Evolutionary conservation across 2,797 vertebrate genomes (phyloP).

Genomic region (Artibeus jamaicensis): DNA sequence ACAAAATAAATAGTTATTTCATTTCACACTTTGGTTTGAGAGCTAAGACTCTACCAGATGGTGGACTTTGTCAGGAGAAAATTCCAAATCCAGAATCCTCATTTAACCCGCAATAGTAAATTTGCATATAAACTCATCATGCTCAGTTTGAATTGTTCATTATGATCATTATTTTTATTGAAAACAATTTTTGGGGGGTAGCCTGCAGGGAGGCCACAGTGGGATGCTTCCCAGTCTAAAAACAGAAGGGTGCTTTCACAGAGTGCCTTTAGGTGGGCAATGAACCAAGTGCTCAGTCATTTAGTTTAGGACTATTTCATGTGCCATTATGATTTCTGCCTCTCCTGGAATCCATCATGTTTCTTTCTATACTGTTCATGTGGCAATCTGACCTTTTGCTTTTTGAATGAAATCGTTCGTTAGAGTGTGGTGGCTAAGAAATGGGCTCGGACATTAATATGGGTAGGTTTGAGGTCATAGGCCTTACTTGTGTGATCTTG

Average conservation of each 20-base stretch:
- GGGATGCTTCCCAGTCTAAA: slow-evolving; percentile 40
- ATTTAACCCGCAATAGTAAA: slow-evolving; percentile 33
- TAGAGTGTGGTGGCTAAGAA: not conserved
- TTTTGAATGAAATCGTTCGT: not conserved
- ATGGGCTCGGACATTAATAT: not conserved
- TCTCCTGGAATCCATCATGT: slow-evolving; percentile 36
- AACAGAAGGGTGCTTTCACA: slow-evolving; percentile 46
- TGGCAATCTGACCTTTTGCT: not conserved
- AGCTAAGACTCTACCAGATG: slow-evolving; percentile 26
- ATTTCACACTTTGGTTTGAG: slow-evolving; percentile 36
- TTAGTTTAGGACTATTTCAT: slow-evolving; percentile 39
- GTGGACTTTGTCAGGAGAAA: slow-evolving; percentile 28
- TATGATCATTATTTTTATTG: slow-evolving; percentile 52
- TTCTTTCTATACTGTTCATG: not conserved
- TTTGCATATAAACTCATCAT: slow-evolving; percentile 46
- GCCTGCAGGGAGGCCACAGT: slow-evolving; percentile 51
- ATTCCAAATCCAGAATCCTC: slow-evolving; percentile 21
- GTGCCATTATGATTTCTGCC: slow-evolving; percentile 31
- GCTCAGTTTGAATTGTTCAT: slow-evolving; percentile 40
- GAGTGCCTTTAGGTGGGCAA: slow-evolving; percentile 51
- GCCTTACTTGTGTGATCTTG: not conserved
- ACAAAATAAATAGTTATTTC: not conserved
- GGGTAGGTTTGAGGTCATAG: not conserved
- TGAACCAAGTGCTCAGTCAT: slow-evolving; percentile 57
- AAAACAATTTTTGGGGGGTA: slow-evolving; percentile 7